Base-by-base conservation (phyloP, 2,888 invertebrate species). In the Ormyrus pomaceus region DNA sequence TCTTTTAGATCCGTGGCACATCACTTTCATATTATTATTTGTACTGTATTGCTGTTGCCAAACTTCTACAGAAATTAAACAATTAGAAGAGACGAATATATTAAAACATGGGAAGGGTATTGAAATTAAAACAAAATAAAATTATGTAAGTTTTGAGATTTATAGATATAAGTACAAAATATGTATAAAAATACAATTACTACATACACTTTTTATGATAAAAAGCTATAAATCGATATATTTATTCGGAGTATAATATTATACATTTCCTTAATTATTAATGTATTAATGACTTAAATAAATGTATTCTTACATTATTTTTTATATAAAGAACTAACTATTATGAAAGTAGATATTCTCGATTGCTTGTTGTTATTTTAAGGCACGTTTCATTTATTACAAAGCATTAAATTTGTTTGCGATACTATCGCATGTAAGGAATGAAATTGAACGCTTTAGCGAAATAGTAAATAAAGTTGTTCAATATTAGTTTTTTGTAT, bases 21-120 rank as follows among this genome's bases (percentile, higher is more conserved):
- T 85, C 45, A 87, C 88, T 61, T 59, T 89, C 0, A 82, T 88
- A 46, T 84, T 93, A 53, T 83, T 92, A 6, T 87, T 91, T 72
- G 87, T 92, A 62, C 87, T 93, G 78, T 93, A 93, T 85, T 92
- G 92, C 81, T 92, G 93, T 83, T 93, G 93, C 84, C 92, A 93
- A 88, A 91, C 93, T 61, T 93, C 93, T 9, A 91, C 91, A 34
- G 92, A 93, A 86, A 83, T 93, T 7, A 91, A 90, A 83, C 84
- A 86, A 79, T 86, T 86, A 83, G 90, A 91, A 85, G 73, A 78
- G 34, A 51, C 9, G 19, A 70, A 66, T 8, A 53, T 46, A 5
- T 34, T 66, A n/a, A 68, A 81, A 79, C 50, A 50, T 2, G 65
- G 56, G 62, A 69, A 73, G 68, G 77, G 53, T 58, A 4, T 64